Evolutionary conservation across 2,113 vertebrate genomes (phyloP).

Genomic region (Myocastor coypus): DNA sequence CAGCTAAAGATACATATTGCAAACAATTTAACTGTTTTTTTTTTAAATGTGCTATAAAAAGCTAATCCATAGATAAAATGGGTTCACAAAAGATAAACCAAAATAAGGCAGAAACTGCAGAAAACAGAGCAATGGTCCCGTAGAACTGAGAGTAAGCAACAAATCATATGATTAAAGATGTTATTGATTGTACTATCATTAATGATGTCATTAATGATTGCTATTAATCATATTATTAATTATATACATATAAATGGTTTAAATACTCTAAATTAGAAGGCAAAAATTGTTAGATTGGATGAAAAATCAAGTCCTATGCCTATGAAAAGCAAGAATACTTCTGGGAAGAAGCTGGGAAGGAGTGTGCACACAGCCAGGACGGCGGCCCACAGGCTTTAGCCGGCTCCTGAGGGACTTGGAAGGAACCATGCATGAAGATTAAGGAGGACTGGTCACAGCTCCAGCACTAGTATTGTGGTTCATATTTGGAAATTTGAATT

Average conservation of each 20-base stretch:
- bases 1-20: background rate
- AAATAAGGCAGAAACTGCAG: background rate
- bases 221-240: background rate
- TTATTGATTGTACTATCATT: background rate
- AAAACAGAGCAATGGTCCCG: background rate
- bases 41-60: background rate
- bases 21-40: background rate
- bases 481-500: slow-evolving; percentile 40
- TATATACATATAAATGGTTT: background rate
- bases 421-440: background rate
- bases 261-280: too few relatives aligned
- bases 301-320: too few relatives aligned
- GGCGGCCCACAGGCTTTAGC: background rate
- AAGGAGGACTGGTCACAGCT: background rate
- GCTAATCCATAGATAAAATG: background rate
- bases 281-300: too few relatives aligned
- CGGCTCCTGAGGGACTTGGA: background rate
- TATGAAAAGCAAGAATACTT: too few relatives aligned
- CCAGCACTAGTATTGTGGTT: background rate
- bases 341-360: too few relatives aligned
- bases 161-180: background rate
- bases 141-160: background rate
- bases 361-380: background rate
- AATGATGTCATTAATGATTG: too few relatives aligned
- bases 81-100: background rate